Base-by-base conservation (phyloP, 2,888 invertebrate species). In the Gasteruption jaculator region DNA sequence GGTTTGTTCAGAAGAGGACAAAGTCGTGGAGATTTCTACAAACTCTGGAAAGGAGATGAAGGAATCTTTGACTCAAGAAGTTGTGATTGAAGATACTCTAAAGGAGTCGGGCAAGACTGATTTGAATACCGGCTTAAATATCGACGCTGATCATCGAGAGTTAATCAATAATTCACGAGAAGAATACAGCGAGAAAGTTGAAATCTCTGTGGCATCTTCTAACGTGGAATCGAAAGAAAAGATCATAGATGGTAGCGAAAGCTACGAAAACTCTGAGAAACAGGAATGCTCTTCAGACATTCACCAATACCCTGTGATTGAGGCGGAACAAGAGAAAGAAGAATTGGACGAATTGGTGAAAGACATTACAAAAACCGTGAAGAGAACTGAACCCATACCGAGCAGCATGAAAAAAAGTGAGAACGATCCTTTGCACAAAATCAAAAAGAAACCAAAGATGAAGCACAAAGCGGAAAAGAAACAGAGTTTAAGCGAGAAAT, bases 381-480 rank as follows among this genome's bases (percentile, higher is more conserved):
- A 27, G 7, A 38, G 12, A n/a, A 2, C 14, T 10, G 25, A 16
- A 11, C 6, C 7, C 5, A 10, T 5, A 1, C 11, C 24, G 12
- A 24, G 7, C 10, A 22, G 7, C 24, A 22, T 22, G 24, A 15
- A 27, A 18, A 33, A 18, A 16, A 24, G 6, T 10, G 10, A 12
- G 0, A 16, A 16, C 3, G 32, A 33, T 6, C n/a, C n/a, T 1
- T 34, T 63, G 5, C 60, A 55, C 7, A 60, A 49, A 30, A 31
- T 59, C 4, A 54, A 47, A 5, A 50, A 44, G n/a, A 60, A 53
- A 25, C 48, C 42, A 0, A 56, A 35, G 19, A 56, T 50, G 30
- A 61, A 60, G n/a, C 38, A 30, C 4, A 57, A 44, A n/a, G 43
- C 50, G 6, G 26, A 26, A 4, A 53, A 45, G 3, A 54, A 49